Conservation (phyloP, 2,113 vertebrate genomes). For the Anas platyrhynchos region DNA sequence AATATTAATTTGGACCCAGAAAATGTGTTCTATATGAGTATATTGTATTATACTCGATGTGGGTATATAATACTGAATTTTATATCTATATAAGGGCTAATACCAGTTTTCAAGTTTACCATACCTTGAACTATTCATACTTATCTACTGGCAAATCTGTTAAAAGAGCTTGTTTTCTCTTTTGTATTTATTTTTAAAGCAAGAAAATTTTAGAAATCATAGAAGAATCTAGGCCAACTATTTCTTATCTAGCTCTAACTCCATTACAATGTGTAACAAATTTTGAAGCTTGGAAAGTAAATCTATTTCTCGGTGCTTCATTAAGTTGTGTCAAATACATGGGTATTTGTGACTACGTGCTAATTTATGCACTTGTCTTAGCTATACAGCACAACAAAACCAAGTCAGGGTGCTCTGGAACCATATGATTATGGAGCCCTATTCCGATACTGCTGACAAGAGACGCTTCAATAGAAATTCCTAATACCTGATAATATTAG, state of each 20-base stretch:
- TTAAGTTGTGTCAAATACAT: background rate
- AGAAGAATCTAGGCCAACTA: background rate
- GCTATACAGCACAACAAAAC: background rate
- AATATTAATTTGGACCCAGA: background rate
- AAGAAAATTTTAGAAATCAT: background rate
- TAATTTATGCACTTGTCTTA: background rate
- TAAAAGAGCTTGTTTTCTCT: background rate
- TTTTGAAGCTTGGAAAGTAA: background rate
- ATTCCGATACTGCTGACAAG: background rate
- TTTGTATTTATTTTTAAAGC: background rate
- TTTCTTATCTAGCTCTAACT: background rate
- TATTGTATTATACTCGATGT: too few species aligned
- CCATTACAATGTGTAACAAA: background rate
- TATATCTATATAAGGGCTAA: background rate
- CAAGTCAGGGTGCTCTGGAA: background rate
- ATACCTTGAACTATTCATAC: background rate
- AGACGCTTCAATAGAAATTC: background rate
- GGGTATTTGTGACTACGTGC: background rate
- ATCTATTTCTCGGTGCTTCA: constrained; percentile 1
- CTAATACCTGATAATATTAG: background rate
- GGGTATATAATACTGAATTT: background rate
- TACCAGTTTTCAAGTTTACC: background rate
- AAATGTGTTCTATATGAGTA: too few species aligned
- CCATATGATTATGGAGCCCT: background rate
- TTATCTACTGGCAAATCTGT: background rate